A percentile compares a stretch with the other conserved stretches of the same genome.
Conservation (phyloP, 2,797 vertebrate species). For the Numenius phaeopus region DNA sequence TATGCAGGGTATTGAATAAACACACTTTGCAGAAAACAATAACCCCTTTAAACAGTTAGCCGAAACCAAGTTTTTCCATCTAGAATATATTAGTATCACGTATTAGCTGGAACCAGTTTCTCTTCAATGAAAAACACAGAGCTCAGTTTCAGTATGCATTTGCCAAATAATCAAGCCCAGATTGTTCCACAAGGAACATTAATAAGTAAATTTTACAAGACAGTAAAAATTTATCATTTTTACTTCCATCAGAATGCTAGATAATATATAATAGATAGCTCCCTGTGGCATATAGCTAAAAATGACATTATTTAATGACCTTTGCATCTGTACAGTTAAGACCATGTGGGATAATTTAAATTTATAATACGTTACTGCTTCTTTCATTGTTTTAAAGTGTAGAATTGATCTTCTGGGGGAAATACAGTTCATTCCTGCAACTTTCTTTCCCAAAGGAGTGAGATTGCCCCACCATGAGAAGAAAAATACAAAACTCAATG, state of each 20-base stretch:
- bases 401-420: background rate
- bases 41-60: background rate
- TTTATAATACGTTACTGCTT: background rate
- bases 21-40: background rate
- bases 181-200: background rate
- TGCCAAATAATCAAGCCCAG: background rate
- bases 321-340: background rate
- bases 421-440: background rate
- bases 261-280: background rate
- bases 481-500: background rate
- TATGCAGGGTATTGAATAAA: background rate
- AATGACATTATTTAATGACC: constrained; percentile 19
- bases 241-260: background rate
- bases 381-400: background rate
- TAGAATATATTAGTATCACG: background rate
- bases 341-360: background rate
- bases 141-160: background rate
- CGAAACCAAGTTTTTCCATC: background rate
- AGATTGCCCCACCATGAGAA: rapidly evolving
- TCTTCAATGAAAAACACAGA: background rate
- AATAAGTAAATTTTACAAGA: constrained; percentile 20
- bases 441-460: background rate
- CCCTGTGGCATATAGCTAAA: background rate
- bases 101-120: background rate
- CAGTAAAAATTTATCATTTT: constrained; percentile 31